Base-by-base conservation (phyloP, 2,888 invertebrate species). In the Xanthia togata region DNA sequence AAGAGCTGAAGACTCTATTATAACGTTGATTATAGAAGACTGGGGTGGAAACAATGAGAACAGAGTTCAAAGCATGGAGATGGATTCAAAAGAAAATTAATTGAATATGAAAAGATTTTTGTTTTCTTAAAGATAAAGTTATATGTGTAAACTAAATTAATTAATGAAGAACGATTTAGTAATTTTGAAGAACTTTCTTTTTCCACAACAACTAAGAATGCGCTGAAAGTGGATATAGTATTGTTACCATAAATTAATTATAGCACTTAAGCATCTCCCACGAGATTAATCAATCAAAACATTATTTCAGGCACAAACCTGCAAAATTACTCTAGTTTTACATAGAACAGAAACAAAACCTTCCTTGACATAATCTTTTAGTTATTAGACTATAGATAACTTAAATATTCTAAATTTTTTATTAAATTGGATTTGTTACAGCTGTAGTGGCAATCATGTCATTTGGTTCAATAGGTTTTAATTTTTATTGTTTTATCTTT, bases 1-100 rank as follows among this genome's bases (percentile, higher is more conserved):
- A 68, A 60, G 31, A 68, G 41, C 17, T 75, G 68, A 65, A 60
- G 0, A 50, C 41, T 79, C 60, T 41, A 11, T 8, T 50, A 50
- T 77, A n/a, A 26, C 59, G 31, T 64, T 50, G 38, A 60, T 63
- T 63, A 59, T 6, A 72, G 47, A 65, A 47, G 41, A 69, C 44
- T 65, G 38, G 47, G 38, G 31, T 12, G 35, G n/a, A n/a, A 55
- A 70, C 12, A 65, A 64, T 3, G 14, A 44, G 5, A 1, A 0
- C 23, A 63, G 8, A 68, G 55, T 57, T 79, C 55, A 73, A 79
- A 1, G 17, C 23, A 47, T 4, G 41, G 9, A 78, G 44, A 0
- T 59, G 4, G 26, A 23, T n/a, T 31, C 31, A 53, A 64, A 44
- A 44, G 57, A 78, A 64, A 64, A 64, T 17, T 12, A 57, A 64